Conservation (phyloP, 2,797 vertebrate species). For the Aythya fuligula region DNA sequence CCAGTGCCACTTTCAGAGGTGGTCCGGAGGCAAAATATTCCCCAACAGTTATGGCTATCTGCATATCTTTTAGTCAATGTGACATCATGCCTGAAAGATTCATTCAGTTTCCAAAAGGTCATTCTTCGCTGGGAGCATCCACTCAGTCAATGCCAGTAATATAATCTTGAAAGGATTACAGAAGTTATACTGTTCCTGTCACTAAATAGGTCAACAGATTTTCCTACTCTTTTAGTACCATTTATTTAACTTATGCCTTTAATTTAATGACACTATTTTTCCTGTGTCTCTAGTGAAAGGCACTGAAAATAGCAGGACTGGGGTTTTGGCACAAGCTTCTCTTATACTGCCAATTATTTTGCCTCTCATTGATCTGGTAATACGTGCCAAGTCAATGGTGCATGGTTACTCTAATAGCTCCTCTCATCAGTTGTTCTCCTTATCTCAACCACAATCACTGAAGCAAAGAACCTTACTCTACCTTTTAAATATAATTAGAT, state of each 20-base stretch:
- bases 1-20: neutral
- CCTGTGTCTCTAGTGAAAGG: neutral
- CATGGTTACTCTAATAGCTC: conserved; percentile 38
- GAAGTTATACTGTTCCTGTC: neutral
- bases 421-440: conserved; percentile 6
- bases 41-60: neutral
- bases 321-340: conserved; percentile 21
- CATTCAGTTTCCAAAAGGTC: neutral
- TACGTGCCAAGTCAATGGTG: neutral
- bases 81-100: neutral
- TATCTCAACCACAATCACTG: conserved; percentile 49
- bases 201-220: neutral
- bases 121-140: neutral
- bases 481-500: conserved; percentile 68
- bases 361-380: conserved; percentile 22
- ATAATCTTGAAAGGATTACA: neutral
- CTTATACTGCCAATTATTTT: neutral
- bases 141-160: neutral
- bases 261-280: neutral
- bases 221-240: neutral
- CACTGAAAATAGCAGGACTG: neutral
- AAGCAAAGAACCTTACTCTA: conserved; percentile 61
- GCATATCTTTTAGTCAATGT: neutral
- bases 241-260: neutral
- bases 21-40: neutral